These are phyloP conservation scores for Galerucella nymphaeae DNA, from an alignment of 2,888 invertebrate species.

Conservation along the genomic window DNA sequence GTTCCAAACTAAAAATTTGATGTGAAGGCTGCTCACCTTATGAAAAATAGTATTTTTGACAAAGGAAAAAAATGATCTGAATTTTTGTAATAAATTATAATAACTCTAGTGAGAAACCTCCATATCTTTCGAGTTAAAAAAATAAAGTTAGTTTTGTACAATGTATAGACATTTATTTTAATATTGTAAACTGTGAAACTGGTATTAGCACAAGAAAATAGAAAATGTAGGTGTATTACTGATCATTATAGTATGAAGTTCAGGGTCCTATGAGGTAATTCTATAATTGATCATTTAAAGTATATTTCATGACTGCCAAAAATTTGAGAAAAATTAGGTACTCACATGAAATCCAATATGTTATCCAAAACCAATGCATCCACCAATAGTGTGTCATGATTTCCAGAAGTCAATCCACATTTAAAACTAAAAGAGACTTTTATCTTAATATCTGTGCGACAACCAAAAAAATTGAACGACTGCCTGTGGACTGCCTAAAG, in stretches of 20 bases:
- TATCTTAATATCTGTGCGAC: constrained; percentile 13
- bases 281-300: constrained; percentile 5
- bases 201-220: not conserved
- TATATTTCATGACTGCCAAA: not conserved
- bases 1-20: too few relatives aligned
- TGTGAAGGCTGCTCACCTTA: too few relatives aligned
- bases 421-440: constrained; percentile 50
- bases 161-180: too few relatives aligned
- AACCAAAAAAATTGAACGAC: too few relatives aligned
- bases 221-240: not conserved
- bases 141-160: too few relatives aligned
- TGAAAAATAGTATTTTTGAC: too few relatives aligned
- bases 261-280: constrained; percentile 9
- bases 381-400: constrained; percentile 89
- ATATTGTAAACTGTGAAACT: not conserved
- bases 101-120: too few relatives aligned
- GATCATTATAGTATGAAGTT: constrained; percentile 1
- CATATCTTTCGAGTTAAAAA: too few relatives aligned
- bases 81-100: too few relatives aligned
- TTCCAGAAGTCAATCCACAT: constrained; percentile 73
- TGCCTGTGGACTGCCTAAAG: too few relatives aligned
- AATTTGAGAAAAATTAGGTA: constrained; percentile 26
- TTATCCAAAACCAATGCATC: constrained; percentile 92
- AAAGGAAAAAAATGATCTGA: too few relatives aligned
- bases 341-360: constrained; percentile 62